phyloP scores from a whole-genome alignment of 2,888 invertebrate species.

The Pegoplata infirma region DNA sequence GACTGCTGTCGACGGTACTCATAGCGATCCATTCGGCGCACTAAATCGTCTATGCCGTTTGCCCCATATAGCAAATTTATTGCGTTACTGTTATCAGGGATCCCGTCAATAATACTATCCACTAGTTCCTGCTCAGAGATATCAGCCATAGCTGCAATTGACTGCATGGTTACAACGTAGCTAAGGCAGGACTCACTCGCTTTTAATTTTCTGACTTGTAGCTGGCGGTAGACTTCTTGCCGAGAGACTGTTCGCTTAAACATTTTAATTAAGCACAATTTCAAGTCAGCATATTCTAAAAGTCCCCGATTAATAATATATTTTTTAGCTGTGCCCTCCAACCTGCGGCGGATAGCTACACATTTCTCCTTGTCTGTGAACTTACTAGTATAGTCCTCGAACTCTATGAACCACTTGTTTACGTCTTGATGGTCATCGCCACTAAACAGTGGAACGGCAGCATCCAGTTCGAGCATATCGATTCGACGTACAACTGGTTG shows the following conservation, averaged over 20 bases:
- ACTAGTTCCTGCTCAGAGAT: slow-evolving; percentile 25
- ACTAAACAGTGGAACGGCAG: too few relatives aligned
- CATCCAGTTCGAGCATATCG: too few relatives aligned
- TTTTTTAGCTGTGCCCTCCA: slow-evolving; percentile 22
- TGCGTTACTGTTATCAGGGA: slow-evolving; percentile 24
- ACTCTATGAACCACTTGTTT: slow-evolving; percentile 1
- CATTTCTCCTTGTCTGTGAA: slow-evolving; percentile 7
- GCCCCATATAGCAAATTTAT: slow-evolving; percentile 31
- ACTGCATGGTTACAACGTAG: slow-evolving; percentile 35
- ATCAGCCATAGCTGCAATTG: slow-evolving; percentile 21
- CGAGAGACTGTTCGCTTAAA: slow-evolving; percentile 31
- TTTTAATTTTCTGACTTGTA: slow-evolving; percentile 5
- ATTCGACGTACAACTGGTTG: too few relatives aligned
- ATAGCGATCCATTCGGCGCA: slow-evolving; percentile 18
- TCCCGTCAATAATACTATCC: slow-evolving; percentile 37
- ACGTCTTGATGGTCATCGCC: too few relatives aligned
- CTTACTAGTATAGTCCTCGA: slow-evolving; percentile 10
- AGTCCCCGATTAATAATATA: slow-evolving; percentile 25
- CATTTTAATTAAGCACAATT: slow-evolving; percentile 8
- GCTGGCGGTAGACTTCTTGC: slow-evolving; percentile 41
- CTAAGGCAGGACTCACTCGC: slow-evolving; percentile 20
- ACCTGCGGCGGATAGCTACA: slow-evolving; percentile 2
- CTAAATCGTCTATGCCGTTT: slow-evolving; percentile 5
- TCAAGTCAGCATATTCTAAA: slow-evolving; percentile 3
- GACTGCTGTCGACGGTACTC: neutral